phyloP scores from a whole-genome alignment of 1,140 invertebrate genomes.

The Berghia stephanieae region DNA sequence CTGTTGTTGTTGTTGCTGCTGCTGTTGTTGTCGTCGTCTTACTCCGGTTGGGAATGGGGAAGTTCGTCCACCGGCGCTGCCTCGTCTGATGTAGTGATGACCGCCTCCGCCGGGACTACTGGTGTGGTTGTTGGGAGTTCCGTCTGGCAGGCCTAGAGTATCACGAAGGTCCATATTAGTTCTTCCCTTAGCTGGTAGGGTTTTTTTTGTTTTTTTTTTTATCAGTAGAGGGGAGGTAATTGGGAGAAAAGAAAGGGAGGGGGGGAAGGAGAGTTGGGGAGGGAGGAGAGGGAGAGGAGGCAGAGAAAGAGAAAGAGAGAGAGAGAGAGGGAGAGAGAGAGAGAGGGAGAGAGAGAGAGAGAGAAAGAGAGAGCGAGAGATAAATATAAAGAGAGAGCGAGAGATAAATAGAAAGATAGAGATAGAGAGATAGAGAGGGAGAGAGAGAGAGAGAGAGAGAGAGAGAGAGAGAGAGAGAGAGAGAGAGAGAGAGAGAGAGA shows the following conservation, averaged over 20 bases:
- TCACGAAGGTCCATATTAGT: conserved; percentile 63
- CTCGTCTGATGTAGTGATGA: conserved; percentile 45
- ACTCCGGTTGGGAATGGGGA: conserved; percentile 38
- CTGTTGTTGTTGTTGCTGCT: too few species aligned
- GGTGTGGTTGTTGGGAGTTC: conserved; percentile 36
- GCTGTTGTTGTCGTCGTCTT: conserved; percentile 51
- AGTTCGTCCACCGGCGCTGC: conserved; percentile 47
- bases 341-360: not conserved
- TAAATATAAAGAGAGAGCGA: too few species aligned
- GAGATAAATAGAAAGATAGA: too few species aligned
- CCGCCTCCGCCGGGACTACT: too few species aligned
- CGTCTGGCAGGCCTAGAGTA: conserved; percentile 47
- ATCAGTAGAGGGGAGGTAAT: not conserved
- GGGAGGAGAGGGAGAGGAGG: not conserved
- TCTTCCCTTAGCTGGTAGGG: conserved; percentile 62
- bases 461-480: not conserved
- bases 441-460: not conserved
- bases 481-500: not conserved
- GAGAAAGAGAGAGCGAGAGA: too few species aligned
- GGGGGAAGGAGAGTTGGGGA: not conserved
- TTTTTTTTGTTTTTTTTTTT: too few species aligned
- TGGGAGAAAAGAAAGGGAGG: not conserved
- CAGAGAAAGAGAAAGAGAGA: not conserved
- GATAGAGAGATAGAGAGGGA: too few species aligned
- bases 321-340: conserved; percentile 3